Conservation (phyloP, 1,140 invertebrate genomes). For the Orchesella cincta region DNA sequence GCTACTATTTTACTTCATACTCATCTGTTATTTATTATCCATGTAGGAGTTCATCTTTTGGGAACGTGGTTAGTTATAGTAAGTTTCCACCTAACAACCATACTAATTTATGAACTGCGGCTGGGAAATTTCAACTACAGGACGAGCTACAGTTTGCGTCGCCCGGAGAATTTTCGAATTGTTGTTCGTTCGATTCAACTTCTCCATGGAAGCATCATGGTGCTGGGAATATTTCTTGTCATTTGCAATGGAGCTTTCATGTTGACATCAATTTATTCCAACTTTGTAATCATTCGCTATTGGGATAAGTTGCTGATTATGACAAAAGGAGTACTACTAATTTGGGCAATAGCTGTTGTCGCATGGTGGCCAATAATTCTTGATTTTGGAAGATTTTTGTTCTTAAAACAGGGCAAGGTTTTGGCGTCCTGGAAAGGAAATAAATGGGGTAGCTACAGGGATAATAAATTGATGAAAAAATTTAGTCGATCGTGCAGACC, state of each 20-base stretch:
- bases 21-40: no score
- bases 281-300: background rate
- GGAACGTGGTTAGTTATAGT: no score
- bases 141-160: background rate
- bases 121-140: background rate
- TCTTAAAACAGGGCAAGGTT: background rate
- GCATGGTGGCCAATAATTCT: no score
- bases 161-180: background rate
- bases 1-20: no score
- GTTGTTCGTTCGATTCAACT: background rate
- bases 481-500: background rate
- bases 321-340: no score
- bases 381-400: no score
- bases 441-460: background rate
- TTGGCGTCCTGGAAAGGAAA: background rate
- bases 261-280: background rate
- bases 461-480: background rate
- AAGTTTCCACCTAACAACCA: no score
- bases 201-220: background rate
- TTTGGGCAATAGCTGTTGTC: no score
- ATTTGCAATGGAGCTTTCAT: background rate
- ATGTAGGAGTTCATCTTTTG: no score
- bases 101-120: no score
- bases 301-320: background rate
- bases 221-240: background rate